Evolutionary conservation across 2,113 vertebrate genomes (phyloP), one percentile per base, ranked within the genome.

Genomic region (Coreoperca whiteheadi): DNA sequence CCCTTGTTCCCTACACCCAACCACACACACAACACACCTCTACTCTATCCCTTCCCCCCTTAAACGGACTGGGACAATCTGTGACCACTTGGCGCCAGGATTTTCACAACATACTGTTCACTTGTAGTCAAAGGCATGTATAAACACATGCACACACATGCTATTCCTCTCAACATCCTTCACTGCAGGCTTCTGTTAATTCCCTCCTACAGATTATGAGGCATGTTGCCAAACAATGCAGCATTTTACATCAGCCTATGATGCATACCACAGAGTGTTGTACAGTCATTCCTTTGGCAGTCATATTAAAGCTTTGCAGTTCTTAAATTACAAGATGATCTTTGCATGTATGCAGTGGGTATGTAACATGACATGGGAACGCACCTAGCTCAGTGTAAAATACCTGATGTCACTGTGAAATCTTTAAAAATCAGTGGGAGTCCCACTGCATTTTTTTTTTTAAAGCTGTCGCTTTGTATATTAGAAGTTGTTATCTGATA

Each of bases 171-270:
- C 37, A 7, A 75, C 78, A 74, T 86, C 79, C 69, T 61, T 78
- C 78, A 68, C 77, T 82, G 80, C 82, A 85, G 81, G 85, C 75
- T 60, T 84, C 68, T 83, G 86, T 43, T 89, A 84, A 92, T 90
- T 89, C 88, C 81, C 78, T 91, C 79, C 87, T 78, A 77, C 84
- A 88, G 91, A 87, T 88, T 80, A 61, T 54, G 64, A 84, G 88
- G 82, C 82, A 77, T 54, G 69, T 77, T 91, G 89, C 89, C 90
- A 90, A 91, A 92, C 90, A 87, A 79, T 85, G 85, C 85, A 86
- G 74, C 79, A 77, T 82, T 91, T 92, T 86, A 85, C 85, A 85
- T 84, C 87, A 86, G 78, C 85, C 59, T 77, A 72, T 21, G 56
- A 32, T 57, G 76, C 48, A 60, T 57, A 70, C 83, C 70, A 57